Percentiles rank a stretch among this genome's conserved stretches.
These are phyloP conservation scores for Musca vetustissima DNA, from an alignment of 1,140 invertebrate genomes.

Conservation along the genomic window DNA sequence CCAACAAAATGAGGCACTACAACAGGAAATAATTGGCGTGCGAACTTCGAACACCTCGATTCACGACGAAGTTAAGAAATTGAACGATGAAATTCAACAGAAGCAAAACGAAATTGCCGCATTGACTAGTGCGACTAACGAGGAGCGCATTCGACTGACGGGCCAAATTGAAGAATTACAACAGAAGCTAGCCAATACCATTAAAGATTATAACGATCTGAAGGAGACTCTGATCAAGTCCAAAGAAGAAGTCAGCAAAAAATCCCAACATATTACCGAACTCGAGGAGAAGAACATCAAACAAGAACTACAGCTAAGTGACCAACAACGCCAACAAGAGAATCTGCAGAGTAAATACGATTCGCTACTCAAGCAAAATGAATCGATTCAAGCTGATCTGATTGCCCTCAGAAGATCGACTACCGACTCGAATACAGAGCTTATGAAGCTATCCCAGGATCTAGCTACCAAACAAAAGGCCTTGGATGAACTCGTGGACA, in stretches of 20 bases:
- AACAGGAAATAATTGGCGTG: slow-evolving; percentile 31
- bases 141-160: slow-evolving; percentile 29
- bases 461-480: slow-evolving; percentile 37
- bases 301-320: slow-evolving; percentile 35
- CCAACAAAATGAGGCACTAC: slow-evolving; percentile 34
- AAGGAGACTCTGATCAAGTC: slow-evolving; percentile 49
- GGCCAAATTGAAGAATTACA: slow-evolving; percentile 33
- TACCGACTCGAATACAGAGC: slow-evolving; percentile 38
- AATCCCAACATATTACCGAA: slow-evolving; percentile 39
- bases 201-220: slow-evolving; percentile 55
- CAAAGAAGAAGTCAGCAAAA: slow-evolving; percentile 43
- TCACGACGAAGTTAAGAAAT: slow-evolving; percentile 28
- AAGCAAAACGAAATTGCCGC: slow-evolving; percentile 36
- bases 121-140: slow-evolving; percentile 27
- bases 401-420: slow-evolving; percentile 33
- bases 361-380: slow-evolving; percentile 35
- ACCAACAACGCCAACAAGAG: slow-evolving; percentile 35
- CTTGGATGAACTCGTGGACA: slow-evolving; percentile 36
- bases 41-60: slow-evolving; percentile 25
- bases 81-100: slow-evolving; percentile 34
- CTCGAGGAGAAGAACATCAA: slow-evolving; percentile 38
- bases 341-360: slow-evolving; percentile 39
- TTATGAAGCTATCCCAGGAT: slow-evolving; percentile 37
- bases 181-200: slow-evolving; percentile 39
- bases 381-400: slow-evolving; percentile 37